phyloP scores from a whole-genome alignment of 2,797 vertebrate genomes.

The Anguilla anguilla region DNA sequence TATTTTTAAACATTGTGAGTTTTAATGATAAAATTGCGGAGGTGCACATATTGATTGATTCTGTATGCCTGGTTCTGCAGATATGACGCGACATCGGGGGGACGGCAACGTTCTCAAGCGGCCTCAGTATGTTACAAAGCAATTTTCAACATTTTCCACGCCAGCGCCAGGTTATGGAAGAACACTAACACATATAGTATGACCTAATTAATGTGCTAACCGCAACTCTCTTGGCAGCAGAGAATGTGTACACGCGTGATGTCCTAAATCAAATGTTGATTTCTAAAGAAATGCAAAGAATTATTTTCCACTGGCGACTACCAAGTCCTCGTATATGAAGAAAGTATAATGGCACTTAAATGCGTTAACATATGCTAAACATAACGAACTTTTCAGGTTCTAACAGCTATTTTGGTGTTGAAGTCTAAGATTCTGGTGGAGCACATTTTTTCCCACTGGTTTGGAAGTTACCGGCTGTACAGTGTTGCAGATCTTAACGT shows the following conservation, averaged over 20 bases:
- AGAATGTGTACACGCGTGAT: not conserved
- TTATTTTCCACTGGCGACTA: not conserved
- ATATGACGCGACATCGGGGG: not conserved
- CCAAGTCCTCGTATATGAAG: not conserved
- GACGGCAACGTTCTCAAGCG: not conserved
- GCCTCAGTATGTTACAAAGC: too few relatives aligned
- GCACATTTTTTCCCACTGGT: not conserved
- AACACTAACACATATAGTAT: too few relatives aligned
- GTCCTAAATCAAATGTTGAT: not conserved
- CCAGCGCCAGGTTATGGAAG: not conserved
- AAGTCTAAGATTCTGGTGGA: not conserved
- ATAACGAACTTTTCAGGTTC: not conserved
- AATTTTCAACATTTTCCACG: not conserved
- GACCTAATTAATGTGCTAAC: not conserved
- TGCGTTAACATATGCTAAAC: not conserved
- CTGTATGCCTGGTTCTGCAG: not conserved
- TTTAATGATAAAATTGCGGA: not conserved
- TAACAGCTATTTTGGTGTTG: not conserved
- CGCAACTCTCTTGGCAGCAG: not conserved
- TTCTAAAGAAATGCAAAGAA: not conserved
- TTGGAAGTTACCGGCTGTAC: not conserved
- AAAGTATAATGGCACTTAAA: not conserved
- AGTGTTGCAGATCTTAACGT: not conserved
- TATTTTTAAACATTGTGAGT: not conserved
- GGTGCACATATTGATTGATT: not conserved